Evolutionary conservation across 2,888 invertebrate genomes (phyloP).

Genomic region (Pharmacophagus antenor): DNA sequence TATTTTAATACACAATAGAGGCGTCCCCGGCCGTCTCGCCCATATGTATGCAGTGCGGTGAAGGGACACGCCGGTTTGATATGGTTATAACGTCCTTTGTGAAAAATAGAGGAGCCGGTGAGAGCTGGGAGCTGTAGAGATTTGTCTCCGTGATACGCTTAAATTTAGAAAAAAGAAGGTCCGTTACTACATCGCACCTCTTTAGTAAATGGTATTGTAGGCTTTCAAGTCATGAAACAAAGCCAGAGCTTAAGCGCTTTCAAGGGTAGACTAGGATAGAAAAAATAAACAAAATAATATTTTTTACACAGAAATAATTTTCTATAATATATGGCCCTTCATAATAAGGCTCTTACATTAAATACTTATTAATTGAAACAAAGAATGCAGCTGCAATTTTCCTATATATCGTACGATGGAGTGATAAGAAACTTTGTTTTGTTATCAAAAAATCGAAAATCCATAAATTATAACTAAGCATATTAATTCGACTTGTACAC

Average conservation of each 20-base stretch:
- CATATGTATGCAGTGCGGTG: slow-evolving; percentile 76
- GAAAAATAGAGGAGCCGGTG: slow-evolving; percentile 67
- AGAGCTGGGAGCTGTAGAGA: slow-evolving; percentile 55
- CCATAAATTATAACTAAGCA: not conserved
- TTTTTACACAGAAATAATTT: not conserved
- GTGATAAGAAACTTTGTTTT: not conserved
- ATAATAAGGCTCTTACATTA: not conserved
- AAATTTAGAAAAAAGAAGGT: slow-evolving; percentile 63
- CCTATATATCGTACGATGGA: not conserved
- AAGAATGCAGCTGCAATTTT: not conserved
- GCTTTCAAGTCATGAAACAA: slow-evolving; percentile 43
- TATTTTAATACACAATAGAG: slow-evolving; percentile 70
- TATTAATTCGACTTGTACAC: not conserved
- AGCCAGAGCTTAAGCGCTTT: not conserved
- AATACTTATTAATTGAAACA: not conserved
- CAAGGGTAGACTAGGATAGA: not conserved
- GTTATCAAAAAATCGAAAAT: not conserved
- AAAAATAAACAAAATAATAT: not conserved
- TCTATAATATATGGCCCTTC: too few species aligned
- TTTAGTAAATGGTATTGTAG: slow-evolving; percentile 66
- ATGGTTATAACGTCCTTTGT: slow-evolving; percentile 80
- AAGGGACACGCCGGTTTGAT: slow-evolving; percentile 77
- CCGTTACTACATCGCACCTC: slow-evolving; percentile 55
- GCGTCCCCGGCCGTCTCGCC: slow-evolving; percentile 50
- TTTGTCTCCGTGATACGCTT: slow-evolving; percentile 77